These are phyloP conservation scores for Aphrophora alni DNA, from an alignment of 2,888 invertebrate genomes.

Conservation along the genomic window DNA sequence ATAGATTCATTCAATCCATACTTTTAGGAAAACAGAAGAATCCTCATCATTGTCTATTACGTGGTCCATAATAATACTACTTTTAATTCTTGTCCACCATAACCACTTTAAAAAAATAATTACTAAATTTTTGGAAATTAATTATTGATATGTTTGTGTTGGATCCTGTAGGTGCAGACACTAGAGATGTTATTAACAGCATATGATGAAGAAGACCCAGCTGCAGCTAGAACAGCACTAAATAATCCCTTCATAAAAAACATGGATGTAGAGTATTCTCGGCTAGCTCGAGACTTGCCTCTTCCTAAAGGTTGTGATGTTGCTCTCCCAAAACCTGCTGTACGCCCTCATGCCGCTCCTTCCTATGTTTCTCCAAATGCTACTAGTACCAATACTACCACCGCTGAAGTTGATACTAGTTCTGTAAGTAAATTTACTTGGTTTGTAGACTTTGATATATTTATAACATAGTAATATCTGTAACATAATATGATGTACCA, in stretches of 20 bases:
- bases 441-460: no score
- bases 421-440: conserved; percentile 19
- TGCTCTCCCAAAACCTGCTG: conserved; percentile 64
- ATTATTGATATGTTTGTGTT: no score
- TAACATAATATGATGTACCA: no score
- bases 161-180: conserved; percentile 65
- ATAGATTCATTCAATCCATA: no score
- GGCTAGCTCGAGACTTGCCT: conserved; percentile 72
- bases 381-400: background rate
- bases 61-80: no score
- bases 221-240: conserved; percentile 75
- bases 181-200: conserved; percentile 78
- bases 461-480: no score
- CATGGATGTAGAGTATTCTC: conserved; percentile 91
- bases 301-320: conserved; percentile 66
- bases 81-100: no score
- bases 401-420: background rate
- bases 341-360: conserved; percentile 74
- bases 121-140: no score
- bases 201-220: conserved; percentile 87
- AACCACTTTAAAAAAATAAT: no score
- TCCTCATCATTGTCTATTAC: no score
- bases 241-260: conserved; percentile 85
- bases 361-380: conserved; percentile 66
- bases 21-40: no score